Base-by-base conservation (phyloP, 2,888 invertebrate genomes). In the Apocheima hispidaria region DNA sequence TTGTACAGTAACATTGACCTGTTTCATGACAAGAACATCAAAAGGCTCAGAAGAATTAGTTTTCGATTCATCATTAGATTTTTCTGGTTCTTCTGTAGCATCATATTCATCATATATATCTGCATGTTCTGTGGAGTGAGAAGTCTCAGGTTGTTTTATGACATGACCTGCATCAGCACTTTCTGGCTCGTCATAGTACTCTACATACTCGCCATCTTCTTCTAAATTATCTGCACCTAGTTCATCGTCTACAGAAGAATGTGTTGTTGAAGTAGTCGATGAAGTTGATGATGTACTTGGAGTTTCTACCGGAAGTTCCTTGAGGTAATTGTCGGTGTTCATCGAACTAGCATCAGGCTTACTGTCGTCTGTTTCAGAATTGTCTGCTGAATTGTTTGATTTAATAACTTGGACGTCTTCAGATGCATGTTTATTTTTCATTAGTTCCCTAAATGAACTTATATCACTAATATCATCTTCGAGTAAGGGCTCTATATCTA, bases 11-110 rank as follows among this genome's bases (percentile, higher is more conserved):
- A 89, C 88, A 26, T 90, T 92, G 56, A 88, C 87, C 12, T 93
- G 90, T 80, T 94, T 94, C 90, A 94, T 94, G 14, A 93, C 93
- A 49, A 94, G 81, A 2, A 94, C 89, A 65, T 94, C 94, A 72
- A 93, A 94, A 20, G 88, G 72, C 70, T 86, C 77, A 2, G 86
- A 84, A 21, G 64, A 69, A 63, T 86, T 90, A 9, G 65, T 46
- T 65, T 81, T 80, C 2, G 66, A 33, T 70, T 79, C 77, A 28
- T 81, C 75, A 4, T 74, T 74, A 20, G 72, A 38, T 38, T 78
- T 82, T 71, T 89, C 88, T 18, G 80, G 70, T 71, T 88, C 91
- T 72, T 92, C 92, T 30, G 86, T 84, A 14, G 83, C 79, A 70
- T 92, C 92, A 69, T 92, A 92, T 65, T 92, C 92, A 65, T 92